Conservation (phyloP, 2,888 invertebrate species). For the Drosophila atripex region DNA sequence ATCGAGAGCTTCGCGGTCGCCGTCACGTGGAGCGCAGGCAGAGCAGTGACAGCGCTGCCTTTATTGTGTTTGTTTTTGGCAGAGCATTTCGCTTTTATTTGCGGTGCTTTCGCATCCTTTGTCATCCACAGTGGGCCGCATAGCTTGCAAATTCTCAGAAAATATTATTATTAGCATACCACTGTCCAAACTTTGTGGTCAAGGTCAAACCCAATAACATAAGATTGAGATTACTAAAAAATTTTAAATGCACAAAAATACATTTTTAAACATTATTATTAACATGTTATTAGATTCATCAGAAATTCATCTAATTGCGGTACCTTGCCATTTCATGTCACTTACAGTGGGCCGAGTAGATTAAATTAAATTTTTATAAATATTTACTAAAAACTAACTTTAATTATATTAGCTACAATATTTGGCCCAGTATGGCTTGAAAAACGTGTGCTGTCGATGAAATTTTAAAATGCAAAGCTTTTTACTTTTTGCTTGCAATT, state of each 20-base stretch:
- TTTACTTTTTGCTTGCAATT: too few relatives aligned
- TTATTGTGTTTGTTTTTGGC: conserved; percentile 22
- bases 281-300: too few relatives aligned
- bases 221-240: too few relatives aligned
- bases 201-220: too few relatives aligned
- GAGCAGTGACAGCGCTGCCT: conserved; percentile 18
- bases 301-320: conserved; percentile 57
- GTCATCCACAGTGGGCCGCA: neutral
- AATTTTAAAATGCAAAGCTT: conserved; percentile 5
- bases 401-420: too few relatives aligned
- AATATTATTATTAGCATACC: too few relatives aligned
- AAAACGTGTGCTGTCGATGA: conserved; percentile 5
- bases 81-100: conserved; percentile 66
- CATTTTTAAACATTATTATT: too few relatives aligned
- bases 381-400: too few relatives aligned
- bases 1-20: conserved; percentile 46
- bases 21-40: conserved; percentile 64
- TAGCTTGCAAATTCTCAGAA: neutral
- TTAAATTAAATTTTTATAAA: neutral
- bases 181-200: too few relatives aligned
- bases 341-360: neutral
- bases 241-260: too few relatives aligned
- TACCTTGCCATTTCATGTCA: conserved; percentile 28
- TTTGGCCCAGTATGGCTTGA: conserved; percentile 2
- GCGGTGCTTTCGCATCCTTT: conserved; percentile 49